phyloP scores from a whole-genome alignment of 2,888 invertebrate species.

The Acleris sparsana region DNA sequence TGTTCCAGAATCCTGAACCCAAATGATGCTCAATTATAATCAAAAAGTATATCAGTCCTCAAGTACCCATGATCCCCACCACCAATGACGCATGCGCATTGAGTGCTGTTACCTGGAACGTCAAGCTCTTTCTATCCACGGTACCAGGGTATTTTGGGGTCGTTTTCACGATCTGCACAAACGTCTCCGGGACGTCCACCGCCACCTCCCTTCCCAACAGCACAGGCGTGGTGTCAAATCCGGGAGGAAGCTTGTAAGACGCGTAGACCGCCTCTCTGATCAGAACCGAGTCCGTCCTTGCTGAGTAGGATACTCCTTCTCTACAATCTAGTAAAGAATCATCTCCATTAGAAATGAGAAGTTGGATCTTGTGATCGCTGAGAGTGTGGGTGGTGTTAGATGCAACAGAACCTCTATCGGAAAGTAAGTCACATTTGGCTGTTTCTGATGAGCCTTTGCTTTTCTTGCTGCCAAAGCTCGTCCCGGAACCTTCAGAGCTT shows the following conservation, averaged over 20 bases:
- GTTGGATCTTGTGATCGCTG: constrained; percentile 76
- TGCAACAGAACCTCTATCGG: constrained; percentile 67
- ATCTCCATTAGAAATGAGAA: constrained; percentile 75
- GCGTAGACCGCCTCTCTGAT: constrained; percentile 78
- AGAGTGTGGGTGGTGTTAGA: constrained; percentile 63
- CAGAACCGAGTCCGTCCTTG: constrained; percentile 78
- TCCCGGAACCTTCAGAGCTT: constrained; percentile 71
- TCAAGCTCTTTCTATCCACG: constrained; percentile 79
- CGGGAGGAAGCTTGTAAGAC: constrained; percentile 74
- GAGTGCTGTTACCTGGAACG: constrained; percentile 77
- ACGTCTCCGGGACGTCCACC: constrained; percentile 95
- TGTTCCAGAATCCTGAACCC: too few relatives aligned
- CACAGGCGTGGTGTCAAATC: constrained; percentile 78
- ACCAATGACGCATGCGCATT: constrained; percentile 49
- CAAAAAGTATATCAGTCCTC: constrained; percentile 17
- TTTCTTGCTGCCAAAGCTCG: constrained; percentile 73
- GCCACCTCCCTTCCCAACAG: constrained; percentile 86
- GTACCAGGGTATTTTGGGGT: constrained; percentile 87
- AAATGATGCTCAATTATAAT: neutral
- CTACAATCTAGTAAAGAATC: constrained; percentile 76
- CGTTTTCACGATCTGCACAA: constrained; percentile 91
- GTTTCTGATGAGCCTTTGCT: constrained; percentile 75
- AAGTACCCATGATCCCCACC: constrained; percentile 38
- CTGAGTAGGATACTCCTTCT: constrained; percentile 75
- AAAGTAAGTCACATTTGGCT: constrained; percentile 69